Evolutionary conservation across 1,140 invertebrate genomes (phyloP).

Genomic region (Pachypeltis micranthus): DNA sequence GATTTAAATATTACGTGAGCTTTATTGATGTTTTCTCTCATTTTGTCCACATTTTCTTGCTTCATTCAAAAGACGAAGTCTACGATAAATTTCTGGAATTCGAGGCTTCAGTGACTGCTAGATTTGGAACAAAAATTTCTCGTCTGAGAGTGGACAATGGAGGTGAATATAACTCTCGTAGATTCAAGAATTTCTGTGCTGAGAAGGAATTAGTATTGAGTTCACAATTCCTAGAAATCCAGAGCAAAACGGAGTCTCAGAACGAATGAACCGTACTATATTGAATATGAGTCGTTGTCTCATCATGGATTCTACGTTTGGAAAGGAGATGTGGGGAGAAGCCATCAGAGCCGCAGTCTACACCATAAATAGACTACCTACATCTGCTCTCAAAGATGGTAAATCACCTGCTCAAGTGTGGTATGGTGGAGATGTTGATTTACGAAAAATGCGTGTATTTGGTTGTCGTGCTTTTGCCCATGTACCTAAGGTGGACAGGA

Average conservation of each 20-base stretch:
- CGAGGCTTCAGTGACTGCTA: conserved; percentile 30
- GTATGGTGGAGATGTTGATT: background rate
- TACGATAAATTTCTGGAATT: conserved; percentile 32
- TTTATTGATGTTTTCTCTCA: conserved; percentile 34
- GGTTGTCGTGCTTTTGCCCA: background rate
- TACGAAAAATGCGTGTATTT: background rate
- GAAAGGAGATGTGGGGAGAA: conserved; percentile 17
- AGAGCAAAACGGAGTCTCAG: conserved; percentile 34
- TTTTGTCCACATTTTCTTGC: conserved; percentile 33
- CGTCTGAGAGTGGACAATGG: conserved; percentile 36
- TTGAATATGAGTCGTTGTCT: conserved; percentile 22
- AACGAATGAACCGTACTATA: conserved; percentile 27
- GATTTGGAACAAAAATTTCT: conserved; percentile 30
- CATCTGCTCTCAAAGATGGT: background rate
- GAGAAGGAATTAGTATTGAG: conserved; percentile 30
- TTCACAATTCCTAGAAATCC: conserved; percentile 29
- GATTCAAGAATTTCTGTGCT: conserved; percentile 30
- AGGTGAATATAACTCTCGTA: conserved; percentile 32
- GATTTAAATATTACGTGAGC: conserved; percentile 31
- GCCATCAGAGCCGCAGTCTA: conserved; percentile 18
- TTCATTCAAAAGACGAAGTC: conserved; percentile 35
- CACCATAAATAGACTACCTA: conserved; percentile 12
- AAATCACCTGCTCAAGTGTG: background rate
- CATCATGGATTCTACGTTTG: conserved; percentile 9
- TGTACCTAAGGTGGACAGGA: background rate